These are phyloP conservation scores for Trichoplax adhaerens DNA, from an alignment of 37 sponge, comb jelly and placozoan genomes.

Conservation along the genomic window DNA sequence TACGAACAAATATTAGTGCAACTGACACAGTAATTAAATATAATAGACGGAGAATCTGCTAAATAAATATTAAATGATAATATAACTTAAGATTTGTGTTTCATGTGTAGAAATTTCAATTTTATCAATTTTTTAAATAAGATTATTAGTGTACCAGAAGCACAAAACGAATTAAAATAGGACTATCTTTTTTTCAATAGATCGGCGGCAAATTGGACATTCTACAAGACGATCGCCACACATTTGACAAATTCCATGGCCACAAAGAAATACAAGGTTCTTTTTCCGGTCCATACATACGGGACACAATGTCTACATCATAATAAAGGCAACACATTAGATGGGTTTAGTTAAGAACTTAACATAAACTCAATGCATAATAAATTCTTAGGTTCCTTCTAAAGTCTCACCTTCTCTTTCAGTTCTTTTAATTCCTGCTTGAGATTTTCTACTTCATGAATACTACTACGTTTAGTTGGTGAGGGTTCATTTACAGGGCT, in stretches of 20 bases:
- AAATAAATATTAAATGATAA: too few species aligned
- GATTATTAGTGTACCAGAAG: too few species aligned
- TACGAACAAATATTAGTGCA: too few species aligned
- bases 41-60: too few species aligned
- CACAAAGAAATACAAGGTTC: constrained; percentile 65
- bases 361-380: constrained; percentile 6
- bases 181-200: constrained; percentile 51
- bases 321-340: neutral
- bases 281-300: constrained; percentile 71
- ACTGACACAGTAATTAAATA: too few species aligned
- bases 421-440: constrained; percentile 55
- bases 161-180: constrained; percentile 20
- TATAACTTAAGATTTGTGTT: too few species aligned
- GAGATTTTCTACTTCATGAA: neutral
- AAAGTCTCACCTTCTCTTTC: constrained; percentile 49
- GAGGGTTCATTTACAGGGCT: too few species aligned
- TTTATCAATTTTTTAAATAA: too few species aligned
- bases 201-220: constrained; percentile 79
- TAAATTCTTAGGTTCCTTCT: constrained; percentile 6
- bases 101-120: too few species aligned
- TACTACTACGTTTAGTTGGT: too few species aligned
- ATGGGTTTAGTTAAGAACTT: neutral
- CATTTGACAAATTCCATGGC: constrained; percentile 73
- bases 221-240: constrained; percentile 66
- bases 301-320: constrained; percentile 47